Evolutionary conservation across 2,888 invertebrate species (phyloP), one percentile per base, ranked within the genome.

Genomic region (Oscheius sp.): DNA sequence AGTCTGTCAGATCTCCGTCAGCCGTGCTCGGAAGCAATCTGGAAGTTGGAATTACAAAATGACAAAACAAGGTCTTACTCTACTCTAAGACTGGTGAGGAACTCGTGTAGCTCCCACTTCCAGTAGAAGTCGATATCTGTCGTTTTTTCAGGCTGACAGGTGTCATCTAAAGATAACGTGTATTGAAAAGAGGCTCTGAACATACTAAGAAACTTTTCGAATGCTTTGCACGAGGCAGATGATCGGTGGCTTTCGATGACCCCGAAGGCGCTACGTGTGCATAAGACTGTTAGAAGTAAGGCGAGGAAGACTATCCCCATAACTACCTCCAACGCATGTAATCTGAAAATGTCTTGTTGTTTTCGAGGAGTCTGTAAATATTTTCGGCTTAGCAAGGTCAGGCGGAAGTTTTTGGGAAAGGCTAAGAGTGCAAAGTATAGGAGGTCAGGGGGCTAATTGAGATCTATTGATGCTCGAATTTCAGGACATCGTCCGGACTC

Each of bases 61-160:
- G 9, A 13, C 37, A 11, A 21, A 32, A 9, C 7, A 48, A 58
- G 2, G 29, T 55, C 73, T 63, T 9, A 73, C 73, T 73, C 53
- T 35, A 55, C 55, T 29, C 73, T 50, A 29, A 73, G 57, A 42
- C 65, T 73, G 29, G 62, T 55, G n/a, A 73, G 10, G 55, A 73
- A 73, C 51, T 63, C 65, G 47, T 73, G 73, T 48, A 37, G 53
- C 48, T 73, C 73, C 73, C 73, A 73, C 29, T 73, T 53, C 55
- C 51, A 51, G 51, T 73, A 73, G n/a, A 37, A 62, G 2, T 55
- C 55, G 21, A 9, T 37, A 10, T 53, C 42, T 13, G 55, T 55
- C 29, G 42, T 2, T 35, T 68, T 55, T 21, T 55, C 68, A 9
- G 11, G 37, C 35, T 73, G 73, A 63, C 73, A 73, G 9, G 73